Conservation (phyloP, 1,140 invertebrate species). For the Trigoniulus corallinus region DNA sequence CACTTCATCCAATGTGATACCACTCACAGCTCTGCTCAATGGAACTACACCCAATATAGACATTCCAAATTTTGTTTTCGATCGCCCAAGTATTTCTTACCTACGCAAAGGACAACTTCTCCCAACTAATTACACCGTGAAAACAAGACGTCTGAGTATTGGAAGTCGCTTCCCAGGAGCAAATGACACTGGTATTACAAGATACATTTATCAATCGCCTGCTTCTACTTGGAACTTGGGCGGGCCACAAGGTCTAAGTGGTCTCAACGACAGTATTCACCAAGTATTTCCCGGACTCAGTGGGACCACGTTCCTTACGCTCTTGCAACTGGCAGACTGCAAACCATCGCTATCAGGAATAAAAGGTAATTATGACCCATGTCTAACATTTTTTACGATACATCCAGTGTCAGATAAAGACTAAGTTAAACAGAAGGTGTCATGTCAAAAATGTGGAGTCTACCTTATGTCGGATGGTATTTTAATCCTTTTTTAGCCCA, state of each 20-base stretch:
- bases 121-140: neutral
- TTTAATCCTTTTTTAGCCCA: no score
- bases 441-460: no score
- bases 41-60: neutral
- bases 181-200: neutral
- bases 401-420: no score
- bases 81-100: neutral
- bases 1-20: neutral
- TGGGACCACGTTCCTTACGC: neutral
- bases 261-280: neutral
- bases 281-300: neutral
- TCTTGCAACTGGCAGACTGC: constrained; percentile 1
- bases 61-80: neutral
- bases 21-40: neutral
- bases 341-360: neutral
- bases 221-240: neutral
- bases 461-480: no score
- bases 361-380: no score
- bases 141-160: neutral
- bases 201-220: neutral
- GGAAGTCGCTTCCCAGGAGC: neutral
- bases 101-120: neutral
- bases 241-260: neutral
- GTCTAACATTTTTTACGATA: no score
- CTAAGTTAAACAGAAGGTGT: no score